Conservation (phyloP, 2,797 vertebrate genomes). For the Fratercula arctica region DNA sequence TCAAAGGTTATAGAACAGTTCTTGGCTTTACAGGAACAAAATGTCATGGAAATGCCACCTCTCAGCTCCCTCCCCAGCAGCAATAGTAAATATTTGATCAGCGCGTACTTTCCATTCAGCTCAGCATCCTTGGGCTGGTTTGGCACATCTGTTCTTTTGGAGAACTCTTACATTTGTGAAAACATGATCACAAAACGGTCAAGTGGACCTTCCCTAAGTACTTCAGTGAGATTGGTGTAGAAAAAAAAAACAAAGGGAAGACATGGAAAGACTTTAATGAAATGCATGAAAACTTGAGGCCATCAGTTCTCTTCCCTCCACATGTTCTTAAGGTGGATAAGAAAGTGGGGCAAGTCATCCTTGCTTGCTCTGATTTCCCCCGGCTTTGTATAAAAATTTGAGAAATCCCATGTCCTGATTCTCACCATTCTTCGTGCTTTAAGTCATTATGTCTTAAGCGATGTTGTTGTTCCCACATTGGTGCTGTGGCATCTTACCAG, state of each 20-base stretch:
- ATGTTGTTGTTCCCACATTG: rapidly evolving
- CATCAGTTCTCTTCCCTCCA: neutral
- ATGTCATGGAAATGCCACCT: conserved; percentile 39
- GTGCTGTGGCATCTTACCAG: neutral
- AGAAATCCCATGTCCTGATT: neutral
- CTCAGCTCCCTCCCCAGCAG: neutral
- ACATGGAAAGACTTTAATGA: neutral
- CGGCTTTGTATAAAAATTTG: neutral
- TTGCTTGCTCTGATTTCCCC: neutral
- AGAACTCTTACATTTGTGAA: neutral
- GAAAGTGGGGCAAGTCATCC: neutral
- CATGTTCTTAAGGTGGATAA: neutral
- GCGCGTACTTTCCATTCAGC: conserved; percentile 29
- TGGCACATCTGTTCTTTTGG: neutral
- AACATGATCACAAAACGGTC: neutral
- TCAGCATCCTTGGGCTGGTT: conserved; percentile 15
- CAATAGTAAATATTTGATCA: conserved; percentile 46
- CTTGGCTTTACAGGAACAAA: conserved; percentile 44
- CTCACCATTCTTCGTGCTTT: neutral
- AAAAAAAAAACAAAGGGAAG: neutral
- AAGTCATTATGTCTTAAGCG: neutral
- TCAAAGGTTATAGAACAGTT: conserved; percentile 36
- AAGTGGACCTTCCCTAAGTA: neutral
- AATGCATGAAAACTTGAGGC: neutral
- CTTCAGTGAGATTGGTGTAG: neutral